Percentiles rank a stretch among this genome's conserved stretches.
phyloP scores from a whole-genome alignment of 2,797 vertebrate species.

The Epinephelus malabaricus region DNA sequence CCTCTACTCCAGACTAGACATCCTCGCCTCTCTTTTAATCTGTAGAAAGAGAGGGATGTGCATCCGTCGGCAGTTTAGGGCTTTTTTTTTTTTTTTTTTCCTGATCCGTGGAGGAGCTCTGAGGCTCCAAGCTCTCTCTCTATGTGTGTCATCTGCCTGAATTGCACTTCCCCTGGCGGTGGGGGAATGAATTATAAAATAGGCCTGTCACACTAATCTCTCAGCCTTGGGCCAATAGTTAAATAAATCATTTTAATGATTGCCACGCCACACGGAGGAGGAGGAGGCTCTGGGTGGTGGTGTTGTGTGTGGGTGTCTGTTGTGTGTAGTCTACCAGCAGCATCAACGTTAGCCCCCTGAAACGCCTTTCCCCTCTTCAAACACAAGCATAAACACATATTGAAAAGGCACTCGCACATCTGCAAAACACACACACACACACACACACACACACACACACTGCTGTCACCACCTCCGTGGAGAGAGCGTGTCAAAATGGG shows the following conservation, averaged over 20 bases:
- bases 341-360: constrained; percentile 48
- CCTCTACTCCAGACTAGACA: constrained; percentile 70
- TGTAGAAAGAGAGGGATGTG: constrained; percentile 75
- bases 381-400: constrained; percentile 70
- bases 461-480: constrained; percentile 64
- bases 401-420: constrained; percentile 49
- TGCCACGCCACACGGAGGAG: constrained; percentile 73
- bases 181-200: constrained; percentile 87
- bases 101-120: constrained; percentile 65
- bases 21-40: constrained; percentile 77
- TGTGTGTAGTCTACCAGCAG: constrained; percentile 67
- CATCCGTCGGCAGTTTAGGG: constrained; percentile 75
- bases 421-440: constrained; percentile 12
- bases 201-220: constrained; percentile 86
- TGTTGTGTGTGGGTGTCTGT: constrained; percentile 66
- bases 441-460: constrained; percentile 9
- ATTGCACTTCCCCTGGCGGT: constrained; percentile 80
- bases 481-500: constrained; percentile 61
- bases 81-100: constrained; percentile 21
- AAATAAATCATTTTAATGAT: constrained; percentile 88
- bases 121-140: constrained; percentile 64
- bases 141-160: constrained; percentile 82
- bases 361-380: constrained; percentile 61
- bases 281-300: constrained; percentile 73
- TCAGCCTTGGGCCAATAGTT: constrained; percentile 84